Base-by-base conservation (phyloP, 1,140 invertebrate species). In the Lucilia cuprina region DNA sequence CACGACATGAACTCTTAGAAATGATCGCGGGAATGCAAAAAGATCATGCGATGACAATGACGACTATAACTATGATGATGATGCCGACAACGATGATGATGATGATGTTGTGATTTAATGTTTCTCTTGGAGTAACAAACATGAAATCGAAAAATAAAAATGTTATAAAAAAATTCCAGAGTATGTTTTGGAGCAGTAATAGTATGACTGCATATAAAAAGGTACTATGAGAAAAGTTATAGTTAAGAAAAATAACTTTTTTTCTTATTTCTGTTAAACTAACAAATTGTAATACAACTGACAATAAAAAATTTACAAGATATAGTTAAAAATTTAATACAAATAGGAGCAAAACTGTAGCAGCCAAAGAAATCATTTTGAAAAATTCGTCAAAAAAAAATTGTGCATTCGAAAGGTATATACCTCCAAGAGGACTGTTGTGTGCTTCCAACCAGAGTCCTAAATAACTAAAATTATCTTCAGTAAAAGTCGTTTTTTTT, bases 1-100 rank as follows among this genome's bases (percentile, higher is more conserved):
- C 65, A 70, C 65, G 65, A 70, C 65, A 70, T 70, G 65, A 70
- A 70, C 65, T 70, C 65, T 70, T 70, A 70, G n/a, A 70, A 70
- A 70, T 70, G 65, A 21, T 25, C 19, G 65, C 65, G 65, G 65
- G 65, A 70, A 70, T 70, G 65, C 65, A 70, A 70, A 70, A 21
- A 21, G 19, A 70, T 70, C 65, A 70, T 70, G 65, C 65, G 65
- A 70, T 70, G 65, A 70, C 65, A 21, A 70, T 25, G 55, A 17
- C 17, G 55, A 60, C 55, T 12, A 17, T 7, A n/a, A 10, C 1
- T 30, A 30, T 30, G 25, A 30, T 70, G 65, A 70, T 21, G 65
- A 25, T 70, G 65, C 1, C 3, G 25, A 17, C 55, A 17, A 60
- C 55, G 55, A 17, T n/a, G 65, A 10, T 70, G 55, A 17, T n/a